Evolutionary conservation across 2,888 invertebrate genomes (phyloP).

Genomic region (Allacma fusca): DNA sequence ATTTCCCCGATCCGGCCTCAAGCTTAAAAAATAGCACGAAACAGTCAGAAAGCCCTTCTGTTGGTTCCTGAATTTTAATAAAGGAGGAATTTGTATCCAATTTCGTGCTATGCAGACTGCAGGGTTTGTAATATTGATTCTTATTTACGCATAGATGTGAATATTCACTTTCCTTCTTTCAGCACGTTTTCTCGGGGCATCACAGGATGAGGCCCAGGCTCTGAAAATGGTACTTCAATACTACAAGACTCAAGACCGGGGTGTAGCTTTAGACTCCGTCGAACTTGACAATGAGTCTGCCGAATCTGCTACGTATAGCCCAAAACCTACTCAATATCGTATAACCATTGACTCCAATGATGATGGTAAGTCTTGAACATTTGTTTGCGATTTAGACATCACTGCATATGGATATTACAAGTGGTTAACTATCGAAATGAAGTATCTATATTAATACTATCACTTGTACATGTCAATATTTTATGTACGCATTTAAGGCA

Average conservation of each 20-base stretch:
- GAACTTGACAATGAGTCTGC: slow-evolving; percentile 23
- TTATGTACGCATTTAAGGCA: no score
- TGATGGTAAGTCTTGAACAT: neutral
- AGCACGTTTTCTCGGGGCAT: neutral
- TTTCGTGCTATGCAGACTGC: no score
- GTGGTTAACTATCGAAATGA: no score
- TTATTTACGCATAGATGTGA: neutral
- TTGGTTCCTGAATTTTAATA: no score
- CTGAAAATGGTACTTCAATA: slow-evolving; percentile 28
- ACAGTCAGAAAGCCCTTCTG: no score
- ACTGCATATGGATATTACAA: no score
- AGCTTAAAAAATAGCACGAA: no score
- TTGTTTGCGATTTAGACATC: neutral
- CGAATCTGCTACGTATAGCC: neutral
- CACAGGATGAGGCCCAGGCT: neutral
- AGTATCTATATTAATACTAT: no score
- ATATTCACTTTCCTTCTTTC: neutral
- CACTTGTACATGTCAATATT: no score
- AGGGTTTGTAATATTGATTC: neutral
- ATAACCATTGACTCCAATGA: neutral
- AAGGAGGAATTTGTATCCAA: no score
- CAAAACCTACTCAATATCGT: slow-evolving; percentile 2
- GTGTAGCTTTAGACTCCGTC: slow-evolving; percentile 8
- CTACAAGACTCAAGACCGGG: neutral
- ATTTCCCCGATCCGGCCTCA: no score